Evolutionary conservation across 2,113 vertebrate genomes (phyloP), one percentile per base, ranked within the genome.

Genomic region (Saccopteryx bilineata): DNA sequence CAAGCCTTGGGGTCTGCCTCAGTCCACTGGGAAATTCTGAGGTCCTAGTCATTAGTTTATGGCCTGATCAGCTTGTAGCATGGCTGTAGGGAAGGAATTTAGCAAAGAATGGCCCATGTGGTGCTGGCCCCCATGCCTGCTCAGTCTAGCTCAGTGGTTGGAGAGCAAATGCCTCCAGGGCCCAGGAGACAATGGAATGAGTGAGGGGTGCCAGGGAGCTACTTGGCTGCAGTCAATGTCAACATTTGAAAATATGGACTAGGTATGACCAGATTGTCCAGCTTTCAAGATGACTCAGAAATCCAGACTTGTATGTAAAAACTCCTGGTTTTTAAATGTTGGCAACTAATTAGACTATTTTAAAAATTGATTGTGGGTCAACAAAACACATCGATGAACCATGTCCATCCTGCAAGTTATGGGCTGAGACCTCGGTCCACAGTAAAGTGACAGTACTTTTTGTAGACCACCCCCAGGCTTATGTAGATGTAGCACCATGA

Each of bases 291-390:
- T 76, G 39, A 76, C 50, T 46, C 66, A 91, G 76, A 91, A 78
- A 94, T 68, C 66, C 3, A 93, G 90, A 79, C 75, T 28, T 91
- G 48, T 23, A 33, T 83, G 54, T 61, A 91, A 80, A 92, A 76
- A 68, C 68, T 87, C 61, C 23, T 86, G 69, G 48, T 21, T 94
- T 95, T 74, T 72, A 69, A 76, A 75, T 92, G 46, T 80, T 96
- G 58, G 80, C 48, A 66, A 71, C 39, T 52, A 71, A 87, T 90
- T 48, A 33, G 48, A 39, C 39, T 60, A 65, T 69, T 91, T 76
- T 0, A 89, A 60, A 87, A 87, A 61, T 39, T 75, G 78, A 18
- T 58, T 66, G 54, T 90, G 80, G 31, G 24, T 31, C 85, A 90
- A 78, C 39, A 80, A 74, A 87, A 86, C 78, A 56, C 18, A 46